phyloP scores from a whole-genome alignment of 92 coral and sea anemone genomes.

The Heteractis magnifica region DNA sequence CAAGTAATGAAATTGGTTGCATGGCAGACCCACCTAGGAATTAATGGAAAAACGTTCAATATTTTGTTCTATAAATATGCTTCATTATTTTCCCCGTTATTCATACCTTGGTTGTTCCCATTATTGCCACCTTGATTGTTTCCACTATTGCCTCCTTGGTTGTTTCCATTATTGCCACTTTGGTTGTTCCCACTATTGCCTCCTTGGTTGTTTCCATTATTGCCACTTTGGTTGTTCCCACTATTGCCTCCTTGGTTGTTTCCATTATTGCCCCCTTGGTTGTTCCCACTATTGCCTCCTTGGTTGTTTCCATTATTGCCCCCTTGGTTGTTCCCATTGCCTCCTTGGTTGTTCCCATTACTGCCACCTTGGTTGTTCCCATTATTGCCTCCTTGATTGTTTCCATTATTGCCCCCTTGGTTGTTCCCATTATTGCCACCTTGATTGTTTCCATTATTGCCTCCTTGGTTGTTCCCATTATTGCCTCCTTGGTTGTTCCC shows the following conservation, averaged over 20 bases:
- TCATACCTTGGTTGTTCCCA: not conserved
- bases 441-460: not conserved
- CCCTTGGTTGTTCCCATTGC: not conserved
- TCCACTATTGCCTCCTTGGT: not conserved
- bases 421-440: not conserved
- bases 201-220: not conserved
- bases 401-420: not conserved
- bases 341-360: not conserved
- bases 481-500: conserved; percentile 1
- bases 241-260: not conserved
- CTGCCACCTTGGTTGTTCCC: not conserved
- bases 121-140: not conserved
- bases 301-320: not conserved
- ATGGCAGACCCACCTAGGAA: not conserved
- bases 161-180: not conserved
- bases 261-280: not conserved
- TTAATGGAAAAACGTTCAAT: not conserved
- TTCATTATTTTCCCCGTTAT: not conserved
- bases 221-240: not conserved
- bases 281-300: not conserved
- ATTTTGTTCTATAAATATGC: not conserved
- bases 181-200: not conserved
- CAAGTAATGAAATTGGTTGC: not conserved
- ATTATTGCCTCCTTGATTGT: not conserved
- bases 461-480: conserved; percentile 8